Evolutionary conservation across 2,888 invertebrate species (phyloP).

Genomic region (Salpingus planirostris): DNA sequence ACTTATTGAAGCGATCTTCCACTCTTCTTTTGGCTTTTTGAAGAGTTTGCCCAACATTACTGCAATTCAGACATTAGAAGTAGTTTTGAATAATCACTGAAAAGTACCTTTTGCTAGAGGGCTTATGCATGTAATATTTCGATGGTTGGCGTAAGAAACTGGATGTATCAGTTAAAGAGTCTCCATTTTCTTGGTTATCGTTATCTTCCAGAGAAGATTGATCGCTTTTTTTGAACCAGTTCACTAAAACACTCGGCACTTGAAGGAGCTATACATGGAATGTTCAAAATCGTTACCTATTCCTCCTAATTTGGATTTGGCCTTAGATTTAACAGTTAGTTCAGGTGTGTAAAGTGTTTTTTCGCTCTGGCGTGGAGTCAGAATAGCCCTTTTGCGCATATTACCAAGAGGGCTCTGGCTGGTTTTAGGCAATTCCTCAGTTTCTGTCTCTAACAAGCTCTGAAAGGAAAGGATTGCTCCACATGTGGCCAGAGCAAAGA

Average conservation of each 20-base stretch:
- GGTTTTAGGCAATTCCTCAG: conserved; percentile 60
- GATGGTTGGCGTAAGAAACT: conserved; percentile 42
- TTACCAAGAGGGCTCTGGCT: conserved; percentile 75
- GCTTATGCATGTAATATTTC: conserved; percentile 35
- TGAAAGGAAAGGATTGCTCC: too few species aligned
- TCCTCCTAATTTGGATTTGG: conserved; percentile 57
- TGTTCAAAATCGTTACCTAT: too few species aligned
- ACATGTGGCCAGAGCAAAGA: too few species aligned
- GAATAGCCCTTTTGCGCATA: conserved; percentile 61
- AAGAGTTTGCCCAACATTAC: conserved; percentile 56
- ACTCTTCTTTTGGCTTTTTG: conserved; percentile 79
- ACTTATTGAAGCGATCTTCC: conserved; percentile 79
- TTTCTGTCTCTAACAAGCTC: conserved; percentile 75
- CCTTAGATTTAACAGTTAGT: conserved; percentile 46
- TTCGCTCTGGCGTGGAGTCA: conserved; percentile 80
- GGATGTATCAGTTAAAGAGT: conserved; percentile 40
- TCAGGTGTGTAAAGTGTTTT: conserved; percentile 57
- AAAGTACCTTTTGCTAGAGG: conserved; percentile 22
- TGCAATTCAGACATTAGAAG: conserved; percentile 16
- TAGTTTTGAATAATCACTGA: neutral
- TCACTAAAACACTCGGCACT: too few species aligned
- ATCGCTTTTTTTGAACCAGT: conserved; percentile 51
- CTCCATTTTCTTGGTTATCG: conserved; percentile 45
- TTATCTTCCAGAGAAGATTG: conserved; percentile 43
- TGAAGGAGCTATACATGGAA: too few species aligned